These are phyloP conservation scores for Agriopis marginaria DNA, from an alignment of 2,888 invertebrate genomes.

Conservation along the genomic window DNA sequence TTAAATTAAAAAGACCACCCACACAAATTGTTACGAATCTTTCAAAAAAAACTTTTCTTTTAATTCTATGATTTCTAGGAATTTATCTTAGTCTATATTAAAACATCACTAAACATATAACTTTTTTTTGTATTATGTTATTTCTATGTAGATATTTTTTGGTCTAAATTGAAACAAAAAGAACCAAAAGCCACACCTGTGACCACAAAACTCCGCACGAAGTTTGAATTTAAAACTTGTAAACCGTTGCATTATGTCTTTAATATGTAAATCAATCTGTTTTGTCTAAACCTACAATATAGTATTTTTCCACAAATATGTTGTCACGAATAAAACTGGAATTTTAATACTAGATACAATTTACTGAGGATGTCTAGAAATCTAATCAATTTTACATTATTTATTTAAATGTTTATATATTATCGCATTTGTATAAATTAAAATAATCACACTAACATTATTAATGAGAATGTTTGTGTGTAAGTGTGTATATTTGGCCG, in stretches of 20 bases:
- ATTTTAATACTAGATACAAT: slow-evolving; percentile 1
- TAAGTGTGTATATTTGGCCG: no score
- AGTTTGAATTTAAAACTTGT: slow-evolving; percentile 23
- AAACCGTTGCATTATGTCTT: slow-evolving; percentile 27
- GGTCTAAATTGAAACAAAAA: slow-evolving; percentile 18
- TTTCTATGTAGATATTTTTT: background rate
- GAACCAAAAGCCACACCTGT: slow-evolving; percentile 20
- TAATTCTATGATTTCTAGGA: no score
- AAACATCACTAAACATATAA: background rate
- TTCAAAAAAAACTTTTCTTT: no score
- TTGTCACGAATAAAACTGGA: slow-evolving; percentile 1
- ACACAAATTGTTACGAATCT: no score
- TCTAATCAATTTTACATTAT: background rate
- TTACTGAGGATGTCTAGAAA: background rate
- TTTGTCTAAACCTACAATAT: slow-evolving; percentile 19
- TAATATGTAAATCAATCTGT: slow-evolving; percentile 27
- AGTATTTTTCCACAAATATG: slow-evolving; percentile 25
- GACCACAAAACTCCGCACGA: slow-evolving; percentile 15
- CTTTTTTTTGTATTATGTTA: background rate
- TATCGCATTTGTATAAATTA: background rate
- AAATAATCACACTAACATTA: background rate
- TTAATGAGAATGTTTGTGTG: background rate
- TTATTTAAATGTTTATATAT: background rate
- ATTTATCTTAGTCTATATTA: no score
- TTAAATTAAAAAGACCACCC: no score